phyloP scores from a whole-genome alignment of 2,888 invertebrate genomes.

The Drosophila histrio region DNA sequence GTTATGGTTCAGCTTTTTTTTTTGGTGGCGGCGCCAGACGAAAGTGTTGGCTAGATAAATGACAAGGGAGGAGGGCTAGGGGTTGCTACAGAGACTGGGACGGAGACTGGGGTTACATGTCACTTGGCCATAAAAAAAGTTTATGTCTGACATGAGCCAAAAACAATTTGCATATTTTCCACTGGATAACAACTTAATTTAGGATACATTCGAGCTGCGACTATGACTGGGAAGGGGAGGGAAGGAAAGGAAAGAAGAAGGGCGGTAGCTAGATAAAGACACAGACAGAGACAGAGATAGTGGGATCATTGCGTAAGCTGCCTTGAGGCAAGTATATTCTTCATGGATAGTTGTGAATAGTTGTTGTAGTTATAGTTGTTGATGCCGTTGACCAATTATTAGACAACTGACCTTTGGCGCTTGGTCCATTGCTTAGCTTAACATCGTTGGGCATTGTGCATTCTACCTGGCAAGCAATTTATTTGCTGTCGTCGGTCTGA shows the following conservation, averaged over 20 bases:
- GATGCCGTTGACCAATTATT: conserved; percentile 51
- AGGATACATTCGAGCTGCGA: conserved; percentile 15
- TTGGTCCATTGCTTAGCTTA: conserved; percentile 11
- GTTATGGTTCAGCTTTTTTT: conserved; percentile 32
- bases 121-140: conserved; percentile 82
- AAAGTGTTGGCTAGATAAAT: conserved; percentile 73
- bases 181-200: conserved; percentile 83
- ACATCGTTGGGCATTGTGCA: neutral
- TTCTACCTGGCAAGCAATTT: conserved; percentile 72
- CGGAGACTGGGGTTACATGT: conserved; percentile 75
- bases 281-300: too few relatives aligned
- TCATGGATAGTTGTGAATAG: neutral
- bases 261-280: neutral
- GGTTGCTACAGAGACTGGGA: conserved; percentile 6
- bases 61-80: conserved; percentile 14
- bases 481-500: conserved; percentile 82
- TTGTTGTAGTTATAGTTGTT: too few relatives aligned
- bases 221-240: neutral
- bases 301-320: too few relatives aligned
- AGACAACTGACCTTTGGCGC: conserved; percentile 38
- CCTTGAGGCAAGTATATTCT: too few relatives aligned
- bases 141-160: conserved; percentile 82
- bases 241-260: neutral
- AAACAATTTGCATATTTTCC: conserved; percentile 82
- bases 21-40: conserved; percentile 60